phyloP scores from a whole-genome alignment of 2,113 vertebrate species.

The Nycticryphes semicollaris region DNA sequence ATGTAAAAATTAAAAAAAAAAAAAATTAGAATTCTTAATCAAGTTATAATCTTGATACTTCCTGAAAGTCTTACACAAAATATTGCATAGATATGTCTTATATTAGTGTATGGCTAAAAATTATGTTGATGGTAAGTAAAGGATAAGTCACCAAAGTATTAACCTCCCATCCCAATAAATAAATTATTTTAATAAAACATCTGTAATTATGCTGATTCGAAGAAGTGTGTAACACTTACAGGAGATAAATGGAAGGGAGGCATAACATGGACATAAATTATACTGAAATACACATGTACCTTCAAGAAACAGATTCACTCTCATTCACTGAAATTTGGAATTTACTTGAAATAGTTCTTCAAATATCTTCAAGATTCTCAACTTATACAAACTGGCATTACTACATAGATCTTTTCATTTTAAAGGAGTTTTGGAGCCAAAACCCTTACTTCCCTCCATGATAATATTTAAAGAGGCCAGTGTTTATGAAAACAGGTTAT shows the following conservation, averaged over 20 bases:
- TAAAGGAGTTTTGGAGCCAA: neutral
- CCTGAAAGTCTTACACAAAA: neutral
- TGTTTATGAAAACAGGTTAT: neutral
- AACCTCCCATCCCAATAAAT: neutral
- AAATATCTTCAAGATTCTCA: neutral
- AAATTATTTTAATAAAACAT: neutral
- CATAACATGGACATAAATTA: neutral
- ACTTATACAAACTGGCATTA: neutral
- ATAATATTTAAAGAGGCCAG: neutral
- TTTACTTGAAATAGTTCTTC: neutral
- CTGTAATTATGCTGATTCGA: neutral
- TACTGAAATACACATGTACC: neutral
- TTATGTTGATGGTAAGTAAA: neutral
- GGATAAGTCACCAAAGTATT: neutral
- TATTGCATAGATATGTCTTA: neutral
- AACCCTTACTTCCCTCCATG: neutral
- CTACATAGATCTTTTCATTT: neutral
- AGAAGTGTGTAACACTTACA: neutral
- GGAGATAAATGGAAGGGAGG: neutral
- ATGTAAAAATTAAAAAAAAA: neutral
- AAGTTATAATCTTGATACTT: neutral
- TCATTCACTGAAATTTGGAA: neutral
- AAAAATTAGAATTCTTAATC: neutral
- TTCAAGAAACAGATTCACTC: neutral
- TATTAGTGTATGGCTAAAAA: neutral